Evolutionary conservation across 2,797 vertebrate genomes (phyloP), one percentile per base, ranked within the genome.

Genomic region (Amphiprion clarkii): DNA sequence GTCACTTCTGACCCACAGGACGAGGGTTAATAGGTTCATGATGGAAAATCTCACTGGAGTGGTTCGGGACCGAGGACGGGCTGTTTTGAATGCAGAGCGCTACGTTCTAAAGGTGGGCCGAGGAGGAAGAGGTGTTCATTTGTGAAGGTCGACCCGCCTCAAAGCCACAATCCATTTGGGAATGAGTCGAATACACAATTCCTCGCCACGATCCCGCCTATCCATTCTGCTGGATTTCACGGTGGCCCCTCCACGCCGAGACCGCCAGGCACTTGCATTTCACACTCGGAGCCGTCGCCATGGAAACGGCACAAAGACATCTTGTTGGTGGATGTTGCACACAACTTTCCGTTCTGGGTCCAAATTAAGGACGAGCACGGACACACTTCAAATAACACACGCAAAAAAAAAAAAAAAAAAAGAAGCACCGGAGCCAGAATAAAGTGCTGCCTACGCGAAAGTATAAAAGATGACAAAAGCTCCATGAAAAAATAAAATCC

Each of bases 301-400:
- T 89, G 76, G 93, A 85, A 82, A 92, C 88, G 53, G 86, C 85
- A 90, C 88, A 89, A 86, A 90, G 82, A 82, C 82, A 92, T 90
- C 86, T 23, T 82, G 85, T 86, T 75, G 62, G 79, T 70, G 68
- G 71, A 83, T 65, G 77, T 72, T 77, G 65, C 70, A 76, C 71
- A 53, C 16, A 84, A 89, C 86, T 90, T 88, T 85, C 27, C 67
- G 63, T 44, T 85, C 76, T 4, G 55, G 25, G 72, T 83, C 78
- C 67, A 89, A 87, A 89, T 87, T 70, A 69, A 70, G 64, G 81
- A 73, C 3, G 19, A 74, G 74, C 19, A 16, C 44, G 74, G 77
- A 83, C 78, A 58, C 67, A 69, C 65, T 82, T 73, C 3, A 65
- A 69, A 76, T 21, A 71, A 49, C 27, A 46, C 11, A 60, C 17